These are phyloP conservation scores for Anthrax anthrax DNA, from an alignment of 2,888 invertebrate genomes.

Conservation along the genomic window DNA sequence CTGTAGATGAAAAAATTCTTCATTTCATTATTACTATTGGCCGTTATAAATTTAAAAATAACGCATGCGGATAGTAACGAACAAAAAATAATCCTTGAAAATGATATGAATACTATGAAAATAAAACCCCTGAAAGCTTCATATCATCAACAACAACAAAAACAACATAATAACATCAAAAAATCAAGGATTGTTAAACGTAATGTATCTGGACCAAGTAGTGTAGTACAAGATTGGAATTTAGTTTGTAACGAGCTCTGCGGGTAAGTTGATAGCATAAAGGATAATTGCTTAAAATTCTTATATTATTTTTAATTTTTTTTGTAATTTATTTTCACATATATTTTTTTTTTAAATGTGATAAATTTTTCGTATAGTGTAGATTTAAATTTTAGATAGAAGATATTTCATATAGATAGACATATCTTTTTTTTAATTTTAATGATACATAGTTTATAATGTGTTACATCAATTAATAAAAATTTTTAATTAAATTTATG, in stretches of 20 bases:
- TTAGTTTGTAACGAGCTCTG: slow-evolving; percentile 36
- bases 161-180: no score
- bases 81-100: neutral
- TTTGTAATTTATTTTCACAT: no score
- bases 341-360: no score
- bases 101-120: neutral
- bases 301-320: no score
- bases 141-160: neutral
- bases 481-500: no score
- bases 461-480: no score
- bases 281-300: neutral
- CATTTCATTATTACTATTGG: slow-evolving; percentile 9
- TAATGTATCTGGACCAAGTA: slow-evolving; percentile 16
- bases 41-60: neutral
- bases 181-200: neutral
- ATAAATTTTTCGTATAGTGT: no score
- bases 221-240: slow-evolving; percentile 35
- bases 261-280: slow-evolving; percentile 32
- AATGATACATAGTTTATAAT: no score
- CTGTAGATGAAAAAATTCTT: neutral
- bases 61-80: slow-evolving; percentile 8
- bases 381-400: no score
- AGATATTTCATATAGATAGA: no score
- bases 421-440: no score
- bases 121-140: no score